Evolutionary conservation across 2,888 invertebrate species (phyloP), one percentile per base, ranked within the genome.

Genomic region (Mythimna vitellina): DNA sequence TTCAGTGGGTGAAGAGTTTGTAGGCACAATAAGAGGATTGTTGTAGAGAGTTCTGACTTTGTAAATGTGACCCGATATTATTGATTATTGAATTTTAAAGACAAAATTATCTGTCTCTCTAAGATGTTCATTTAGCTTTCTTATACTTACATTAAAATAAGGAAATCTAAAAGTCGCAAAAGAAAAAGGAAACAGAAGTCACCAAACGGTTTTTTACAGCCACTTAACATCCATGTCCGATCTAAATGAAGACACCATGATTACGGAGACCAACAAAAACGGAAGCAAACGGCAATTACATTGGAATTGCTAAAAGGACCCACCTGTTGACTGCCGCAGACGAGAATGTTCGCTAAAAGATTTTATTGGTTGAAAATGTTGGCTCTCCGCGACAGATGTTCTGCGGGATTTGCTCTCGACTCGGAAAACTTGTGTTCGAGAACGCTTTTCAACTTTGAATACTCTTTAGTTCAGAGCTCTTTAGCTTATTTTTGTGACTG

Each of bases 251-350:
- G 70, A 78, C 76, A 71, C 64, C 67, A 65, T 79, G 83, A 78
- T 82, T 69, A 71, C 78, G 72, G 77, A 65, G 70, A 76, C 68
- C 70, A 66, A 81, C 76, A 80, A 84, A 85, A 92, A 87, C 86
- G 86, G 85, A 86, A 87, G 86, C 84, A 88, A 91, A 89, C 89
- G 88, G 90, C 93, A 93, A 93, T 95, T 93, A 93, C 92, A 93
- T 93, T 92, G 90, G 91, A 93, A 94, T 93, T 93, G 92, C 89
- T 91, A 92, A 93, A 93, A 93, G 90, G 85, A 88, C 88, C 94
- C 94, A 96, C 96, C 95, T 96, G 96, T 96, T 95, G 94, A 89
- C 87, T 87, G 80, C 88, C 84, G 89, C 89, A 91, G 80, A 81
- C 73, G 77, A 73, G 78, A 87, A 89, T 89, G 91, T 92, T 89